Percentiles rank a stretch among this genome's conserved stretches.
Conservation (phyloP, 2,113 vertebrate genomes). For the Trogon melanurus region DNA sequence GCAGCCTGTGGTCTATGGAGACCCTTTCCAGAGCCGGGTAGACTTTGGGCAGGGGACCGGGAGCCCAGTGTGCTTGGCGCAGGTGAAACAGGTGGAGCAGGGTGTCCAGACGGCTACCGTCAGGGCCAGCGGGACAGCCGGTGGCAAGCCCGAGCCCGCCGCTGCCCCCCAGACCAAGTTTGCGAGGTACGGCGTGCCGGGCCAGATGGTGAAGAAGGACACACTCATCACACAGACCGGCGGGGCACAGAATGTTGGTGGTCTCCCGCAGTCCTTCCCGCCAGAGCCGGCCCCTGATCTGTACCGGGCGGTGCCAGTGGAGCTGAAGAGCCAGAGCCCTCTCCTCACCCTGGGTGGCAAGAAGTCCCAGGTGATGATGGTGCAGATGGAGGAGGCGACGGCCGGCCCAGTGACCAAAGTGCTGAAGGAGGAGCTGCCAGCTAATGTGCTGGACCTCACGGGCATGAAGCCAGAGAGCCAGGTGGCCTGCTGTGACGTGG, state of each 20-base stretch:
- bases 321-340: slow-evolving; percentile 87
- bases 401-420: slow-evolving; percentile 87
- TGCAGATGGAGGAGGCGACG: slow-evolving; percentile 88
- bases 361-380: slow-evolving; percentile 93
- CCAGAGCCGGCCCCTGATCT: slow-evolving; percentile 82
- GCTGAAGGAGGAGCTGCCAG: slow-evolving; percentile 83
- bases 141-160: slow-evolving; percentile 81
- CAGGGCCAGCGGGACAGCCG: slow-evolving; percentile 10
- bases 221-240: slow-evolving; percentile 84
- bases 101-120: slow-evolving; percentile 69
- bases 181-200: slow-evolving; percentile 88
- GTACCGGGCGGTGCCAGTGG: slow-evolving; percentile 82
- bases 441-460: slow-evolving; percentile 90
- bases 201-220: slow-evolving; percentile 91
- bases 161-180: slow-evolving; percentile 86
- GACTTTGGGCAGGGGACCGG: slow-evolving; percentile 92
- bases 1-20: slow-evolving; percentile 90
- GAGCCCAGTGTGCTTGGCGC: slow-evolving; percentile 90
- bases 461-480: slow-evolving; percentile 92
- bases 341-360: slow-evolving; percentile 81
- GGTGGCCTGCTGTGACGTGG: slow-evolving; percentile 94
- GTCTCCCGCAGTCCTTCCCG: slow-evolving; percentile 81
- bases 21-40: slow-evolving; percentile 92
- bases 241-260: slow-evolving; percentile 73
- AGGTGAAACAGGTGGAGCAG: slow-evolving; percentile 84